phyloP scores from a whole-genome alignment of 2,797 vertebrate genomes.

The Basileuterus tristriatus region DNA sequence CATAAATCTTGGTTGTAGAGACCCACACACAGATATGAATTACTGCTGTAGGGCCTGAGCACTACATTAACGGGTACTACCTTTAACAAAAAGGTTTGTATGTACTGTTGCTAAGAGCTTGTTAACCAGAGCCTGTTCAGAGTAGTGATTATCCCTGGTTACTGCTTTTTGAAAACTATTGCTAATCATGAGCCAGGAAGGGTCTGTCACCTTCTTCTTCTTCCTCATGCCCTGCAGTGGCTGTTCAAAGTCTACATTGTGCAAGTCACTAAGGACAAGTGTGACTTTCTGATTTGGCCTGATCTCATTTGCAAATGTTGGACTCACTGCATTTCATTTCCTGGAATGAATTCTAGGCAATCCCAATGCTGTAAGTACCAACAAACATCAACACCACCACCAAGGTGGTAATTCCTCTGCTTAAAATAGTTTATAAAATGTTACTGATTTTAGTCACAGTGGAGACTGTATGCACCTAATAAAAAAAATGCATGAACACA shows the following conservation, averaged over 20 bases:
- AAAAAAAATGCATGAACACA: not conserved
- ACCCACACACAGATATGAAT: not conserved
- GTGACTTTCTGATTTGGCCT: not conserved
- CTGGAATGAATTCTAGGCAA: not conserved
- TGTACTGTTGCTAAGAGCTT: not conserved
- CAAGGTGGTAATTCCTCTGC: not conserved
- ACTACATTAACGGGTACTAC: not conserved
- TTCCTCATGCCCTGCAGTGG: not conserved
- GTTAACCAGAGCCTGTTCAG: not conserved
- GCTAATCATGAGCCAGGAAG: not conserved
- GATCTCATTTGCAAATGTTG: not conserved
- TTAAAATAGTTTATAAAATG: not conserved
- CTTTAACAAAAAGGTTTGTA: not conserved
- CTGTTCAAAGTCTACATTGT: not conserved
- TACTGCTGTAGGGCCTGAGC: not conserved
- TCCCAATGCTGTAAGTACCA: not conserved
- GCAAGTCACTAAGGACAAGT: not conserved
- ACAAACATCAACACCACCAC: not conserved
- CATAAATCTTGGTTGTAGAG: not conserved
- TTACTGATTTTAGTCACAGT: not conserved
- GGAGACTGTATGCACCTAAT: not conserved
- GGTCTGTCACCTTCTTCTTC: not conserved
- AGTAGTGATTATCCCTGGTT: not conserved
- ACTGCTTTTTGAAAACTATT: not conserved
- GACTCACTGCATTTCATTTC: not conserved